A percentile compares a stretch with the other conserved stretches of the same genome.
phyloP scores from a whole-genome alignment of 2,797 vertebrate genomes.

The Pogoniulus pusillus region DNA sequence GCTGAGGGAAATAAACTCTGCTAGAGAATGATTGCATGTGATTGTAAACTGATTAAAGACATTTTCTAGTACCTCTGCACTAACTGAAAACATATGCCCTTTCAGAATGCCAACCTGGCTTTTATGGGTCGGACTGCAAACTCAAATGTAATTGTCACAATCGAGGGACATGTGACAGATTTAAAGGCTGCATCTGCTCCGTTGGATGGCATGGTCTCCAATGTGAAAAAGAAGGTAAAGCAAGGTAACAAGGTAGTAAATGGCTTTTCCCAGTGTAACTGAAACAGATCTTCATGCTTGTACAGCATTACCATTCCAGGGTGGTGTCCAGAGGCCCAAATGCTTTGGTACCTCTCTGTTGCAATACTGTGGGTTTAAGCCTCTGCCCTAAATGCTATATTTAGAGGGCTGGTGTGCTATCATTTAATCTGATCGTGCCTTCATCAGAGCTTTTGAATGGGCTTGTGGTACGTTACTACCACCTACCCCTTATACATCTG shows the following conservation, averaged over 20 bases:
- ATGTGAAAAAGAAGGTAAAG: constrained; percentile 87
- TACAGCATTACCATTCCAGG: not conserved
- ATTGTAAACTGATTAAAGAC: not conserved
- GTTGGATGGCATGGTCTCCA: constrained; percentile 77
- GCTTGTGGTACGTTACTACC: not conserved
- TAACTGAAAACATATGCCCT: constrained; percentile 23
- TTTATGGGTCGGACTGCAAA: constrained; percentile 85
- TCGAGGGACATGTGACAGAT: constrained; percentile 80
- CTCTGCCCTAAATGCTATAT: not conserved
- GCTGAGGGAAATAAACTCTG: not conserved
- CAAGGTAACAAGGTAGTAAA: constrained; percentile 76
- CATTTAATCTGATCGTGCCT: not conserved
- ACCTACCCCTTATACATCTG: not conserved
- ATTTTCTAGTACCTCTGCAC: not conserved
- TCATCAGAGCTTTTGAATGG: not conserved
- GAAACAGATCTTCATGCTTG: not conserved
- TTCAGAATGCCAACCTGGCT: constrained; percentile 80
- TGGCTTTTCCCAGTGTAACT: not conserved
- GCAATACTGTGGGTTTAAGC: not conserved
- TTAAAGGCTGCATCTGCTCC: constrained; percentile 84
- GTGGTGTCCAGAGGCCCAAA: not conserved
- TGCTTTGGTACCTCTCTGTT: not conserved
- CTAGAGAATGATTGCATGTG: not conserved
- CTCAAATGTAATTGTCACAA: constrained; percentile 80
- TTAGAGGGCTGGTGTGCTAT: not conserved